Conservation (phyloP, 2,113 vertebrate genomes). For the Rhineura floridana region DNA sequence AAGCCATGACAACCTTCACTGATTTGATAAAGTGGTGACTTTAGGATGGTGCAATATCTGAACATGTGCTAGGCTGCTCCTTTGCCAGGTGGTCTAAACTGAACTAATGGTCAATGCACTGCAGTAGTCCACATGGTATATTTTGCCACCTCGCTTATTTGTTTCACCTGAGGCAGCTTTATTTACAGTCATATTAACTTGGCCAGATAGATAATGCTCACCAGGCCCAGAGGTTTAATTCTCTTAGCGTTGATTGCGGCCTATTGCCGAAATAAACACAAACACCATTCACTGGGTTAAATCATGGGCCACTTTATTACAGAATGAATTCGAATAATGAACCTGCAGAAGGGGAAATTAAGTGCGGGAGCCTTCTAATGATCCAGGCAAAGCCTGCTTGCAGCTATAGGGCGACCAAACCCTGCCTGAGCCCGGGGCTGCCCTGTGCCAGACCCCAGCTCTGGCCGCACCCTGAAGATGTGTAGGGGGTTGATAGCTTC, state of each 20-base stretch:
- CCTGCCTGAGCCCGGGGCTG: no score
- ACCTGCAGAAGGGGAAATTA: no score
- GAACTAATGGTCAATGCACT: not conserved
- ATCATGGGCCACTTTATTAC: no score
- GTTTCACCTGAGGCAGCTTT: not conserved
- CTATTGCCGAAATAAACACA: no score
- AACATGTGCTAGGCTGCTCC: not conserved
- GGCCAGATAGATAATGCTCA: not conserved
- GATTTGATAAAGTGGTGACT: not conserved
- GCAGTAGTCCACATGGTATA: not conserved
- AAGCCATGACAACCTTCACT: not conserved
- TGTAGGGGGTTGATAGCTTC: no score
- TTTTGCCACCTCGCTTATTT: not conserved
- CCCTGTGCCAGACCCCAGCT: no score
- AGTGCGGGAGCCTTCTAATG: no score
- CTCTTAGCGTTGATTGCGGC: not conserved
- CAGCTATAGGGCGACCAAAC: no score
- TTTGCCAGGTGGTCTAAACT: not conserved
- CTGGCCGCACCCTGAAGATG: no score
- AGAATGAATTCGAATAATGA: no score
- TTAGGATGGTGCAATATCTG: not conserved
- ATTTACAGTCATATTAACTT: not conserved
- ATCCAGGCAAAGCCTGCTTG: no score
- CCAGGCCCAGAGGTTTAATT: not conserved
- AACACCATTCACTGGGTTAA: no score